These are phyloP conservation scores for Cuculus canorus DNA, from an alignment of 2,797 vertebrate species.

Conservation along the genomic window DNA sequence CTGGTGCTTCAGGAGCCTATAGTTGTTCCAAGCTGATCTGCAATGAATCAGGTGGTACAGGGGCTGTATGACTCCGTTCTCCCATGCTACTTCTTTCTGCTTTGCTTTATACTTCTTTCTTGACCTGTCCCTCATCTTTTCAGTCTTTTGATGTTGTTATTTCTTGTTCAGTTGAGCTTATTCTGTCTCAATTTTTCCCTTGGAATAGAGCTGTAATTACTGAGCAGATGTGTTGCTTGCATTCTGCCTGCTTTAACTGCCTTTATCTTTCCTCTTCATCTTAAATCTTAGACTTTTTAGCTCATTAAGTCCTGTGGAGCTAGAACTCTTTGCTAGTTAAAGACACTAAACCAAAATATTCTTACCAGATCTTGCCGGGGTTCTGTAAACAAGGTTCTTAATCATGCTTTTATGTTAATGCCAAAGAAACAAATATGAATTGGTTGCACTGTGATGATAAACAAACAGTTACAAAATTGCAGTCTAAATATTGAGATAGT, in stretches of 20 bases:
- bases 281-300: neutral
- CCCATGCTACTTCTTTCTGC: neutral
- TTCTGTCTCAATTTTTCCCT: neutral
- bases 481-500: neutral
- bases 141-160: neutral
- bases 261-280: neutral
- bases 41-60: neutral
- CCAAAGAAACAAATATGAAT: constrained; percentile 40
- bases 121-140: neutral
- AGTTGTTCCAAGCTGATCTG: neutral
- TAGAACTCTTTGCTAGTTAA: neutral
- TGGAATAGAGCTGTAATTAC: neutral
- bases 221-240: constrained; percentile 13
- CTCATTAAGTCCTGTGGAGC: constrained; percentile 16
- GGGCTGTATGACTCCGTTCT: neutral
- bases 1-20: neutral
- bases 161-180: neutral
- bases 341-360: neutral
- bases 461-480: neutral
- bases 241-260: neutral
- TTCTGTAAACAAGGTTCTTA: constrained; percentile 36
- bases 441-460: neutral
- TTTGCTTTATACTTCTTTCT: neutral
- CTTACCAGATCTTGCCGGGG: constrained; percentile 33
- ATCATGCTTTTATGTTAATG: constrained; percentile 49